These are phyloP conservation scores for Emydoidea blandingii DNA, from an alignment of 2,797 vertebrate genomes.

Conservation along the genomic window DNA sequence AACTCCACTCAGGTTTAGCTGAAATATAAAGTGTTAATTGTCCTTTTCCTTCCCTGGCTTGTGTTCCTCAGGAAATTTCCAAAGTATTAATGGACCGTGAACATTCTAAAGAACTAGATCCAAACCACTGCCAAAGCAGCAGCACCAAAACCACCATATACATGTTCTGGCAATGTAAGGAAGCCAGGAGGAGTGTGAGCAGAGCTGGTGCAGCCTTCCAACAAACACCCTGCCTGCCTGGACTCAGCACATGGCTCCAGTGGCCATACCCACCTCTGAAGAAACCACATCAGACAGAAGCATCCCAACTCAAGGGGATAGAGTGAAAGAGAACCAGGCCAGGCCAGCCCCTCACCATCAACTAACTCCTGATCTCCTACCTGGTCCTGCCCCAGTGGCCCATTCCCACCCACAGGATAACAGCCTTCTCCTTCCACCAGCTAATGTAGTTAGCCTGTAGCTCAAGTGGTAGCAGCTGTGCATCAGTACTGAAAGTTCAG, in stretches of 20 bases:
- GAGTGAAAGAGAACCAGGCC: not conserved
- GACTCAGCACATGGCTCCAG: not conserved
- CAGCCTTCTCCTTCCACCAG: not conserved
- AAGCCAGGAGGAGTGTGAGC: not conserved
- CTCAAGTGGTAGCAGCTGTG: not conserved
- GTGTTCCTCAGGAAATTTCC: not conserved
- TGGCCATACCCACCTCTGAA: not conserved
- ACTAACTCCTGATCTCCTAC: not conserved
- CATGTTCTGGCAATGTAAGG: rapidly evolving
- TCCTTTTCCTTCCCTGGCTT: not conserved
- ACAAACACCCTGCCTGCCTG: not conserved
- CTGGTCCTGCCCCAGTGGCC: not conserved
- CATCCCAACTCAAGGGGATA: not conserved
- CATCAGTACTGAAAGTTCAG: not conserved
- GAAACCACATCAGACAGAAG: rapidly evolving
- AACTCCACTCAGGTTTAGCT: rapidly evolving
- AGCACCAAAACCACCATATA: not conserved
- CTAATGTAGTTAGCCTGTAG: not conserved
- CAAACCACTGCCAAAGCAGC: not conserved
- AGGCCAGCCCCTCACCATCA: not conserved
- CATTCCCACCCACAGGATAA: not conserved
- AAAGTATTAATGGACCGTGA: not conserved
- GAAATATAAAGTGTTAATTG: not conserved
- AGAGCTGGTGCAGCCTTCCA: not conserved
- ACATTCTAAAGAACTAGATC: not conserved